Base-by-base conservation (phyloP, 2,797 vertebrate genomes). In the Scyliorhinus canicula region DNA sequence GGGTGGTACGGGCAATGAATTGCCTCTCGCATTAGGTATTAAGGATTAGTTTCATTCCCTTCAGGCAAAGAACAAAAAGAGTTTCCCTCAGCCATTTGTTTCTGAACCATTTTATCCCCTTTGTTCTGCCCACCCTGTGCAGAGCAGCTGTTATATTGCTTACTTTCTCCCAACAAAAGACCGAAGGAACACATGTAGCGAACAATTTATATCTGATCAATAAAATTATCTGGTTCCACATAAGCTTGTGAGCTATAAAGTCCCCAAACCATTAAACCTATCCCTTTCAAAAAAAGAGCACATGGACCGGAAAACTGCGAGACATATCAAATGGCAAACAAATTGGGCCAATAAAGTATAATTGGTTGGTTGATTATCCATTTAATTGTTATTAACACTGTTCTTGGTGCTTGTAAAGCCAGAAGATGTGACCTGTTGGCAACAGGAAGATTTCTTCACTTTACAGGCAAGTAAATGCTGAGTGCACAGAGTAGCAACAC, bases 41-140 rank as follows among this genome's bases (percentile, higher is more conserved):
- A 98, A 98, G 98, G 98, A 98, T 99, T 98, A 99, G 98, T 97
- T 97, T 96, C 95, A 96, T 97, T 97, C 97, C 97, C 97, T 97
- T 97, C 97, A 96, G 96, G 97, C 97, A 97, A 96, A 96, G 97
- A 98, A 97, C 96, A 97, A 98, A 96, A 97, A 97, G 97, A 98
- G 98, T 98, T 98, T 98, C 98, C 97, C 97, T 71, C 97, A 97
- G 97, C 98, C 97, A 97, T 99, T 99, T 99, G 98, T 98, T 97
- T 98, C 97, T 96, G 97, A 97, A 97, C 97, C 97, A 96, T 96
- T 96, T 96, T 95, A 95, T 95, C 96, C 96, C 96, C 96, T 96
- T 96, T 95, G 95, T 95, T 88, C 96, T 96, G 96, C 96, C 96
- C 95, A 96, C 96, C 96, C 96, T 96, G 97, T 97, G 97, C 97